Percentiles rank a stretch among this genome's conserved stretches.
Conservation (phyloP, 1,140 invertebrate genomes). For the Tetraneura akinire region DNA sequence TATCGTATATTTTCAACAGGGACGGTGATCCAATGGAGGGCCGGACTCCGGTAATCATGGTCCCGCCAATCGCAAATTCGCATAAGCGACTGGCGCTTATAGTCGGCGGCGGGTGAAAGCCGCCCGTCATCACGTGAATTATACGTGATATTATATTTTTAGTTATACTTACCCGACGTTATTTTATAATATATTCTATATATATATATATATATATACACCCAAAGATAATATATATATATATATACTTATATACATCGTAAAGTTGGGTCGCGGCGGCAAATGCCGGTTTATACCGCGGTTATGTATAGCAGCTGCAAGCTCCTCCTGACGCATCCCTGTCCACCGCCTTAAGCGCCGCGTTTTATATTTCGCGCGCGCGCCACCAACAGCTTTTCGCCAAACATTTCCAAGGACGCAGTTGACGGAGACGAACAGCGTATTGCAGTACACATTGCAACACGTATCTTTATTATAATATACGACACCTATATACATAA, state of each 20-base stretch:
- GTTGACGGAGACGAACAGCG: not conserved
- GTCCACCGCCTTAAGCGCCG: not conserved
- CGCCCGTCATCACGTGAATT: not conserved
- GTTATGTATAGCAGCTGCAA: not conserved
- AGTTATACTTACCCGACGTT: not conserved
- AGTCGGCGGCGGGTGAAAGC: not conserved
- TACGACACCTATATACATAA: not conserved
- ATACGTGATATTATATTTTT: not conserved
- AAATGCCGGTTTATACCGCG: constrained; percentile 16
- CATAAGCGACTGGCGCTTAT: not conserved
- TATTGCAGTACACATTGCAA: no score
- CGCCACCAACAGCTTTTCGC: not conserved
- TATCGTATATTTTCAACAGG: not conserved
- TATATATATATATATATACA: no score
- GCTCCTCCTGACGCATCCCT: not conserved
- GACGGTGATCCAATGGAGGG: constrained; percentile 29
- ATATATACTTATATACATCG: no score
- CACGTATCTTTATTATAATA: not conserved
- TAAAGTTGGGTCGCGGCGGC: not conserved
- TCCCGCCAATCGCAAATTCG: constrained; percentile 20
- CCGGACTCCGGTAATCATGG: constrained; percentile 11
- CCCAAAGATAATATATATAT: no score
- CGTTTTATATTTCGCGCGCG: not conserved
- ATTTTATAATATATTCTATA: no score
- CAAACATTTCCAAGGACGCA: constrained; percentile 14